Evolutionary conservation across 2,888 invertebrate genomes (phyloP).

Genomic region (Caenorhabditis plicata): DNA sequence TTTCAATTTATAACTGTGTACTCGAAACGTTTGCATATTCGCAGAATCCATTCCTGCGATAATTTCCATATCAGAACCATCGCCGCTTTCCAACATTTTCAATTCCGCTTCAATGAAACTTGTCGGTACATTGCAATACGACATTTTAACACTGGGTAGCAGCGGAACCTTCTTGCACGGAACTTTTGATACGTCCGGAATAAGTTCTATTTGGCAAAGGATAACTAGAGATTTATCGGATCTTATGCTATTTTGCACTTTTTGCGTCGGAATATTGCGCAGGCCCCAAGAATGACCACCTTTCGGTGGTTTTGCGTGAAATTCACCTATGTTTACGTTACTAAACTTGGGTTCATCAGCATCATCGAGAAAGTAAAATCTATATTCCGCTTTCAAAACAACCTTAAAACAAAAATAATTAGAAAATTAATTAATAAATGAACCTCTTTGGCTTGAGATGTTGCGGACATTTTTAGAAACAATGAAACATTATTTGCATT

Average conservation of each 20-base stretch:
- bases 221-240: conserved; percentile 63
- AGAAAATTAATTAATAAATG: not conserved
- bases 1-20: conserved; percentile 60
- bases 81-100: conserved; percentile 44
- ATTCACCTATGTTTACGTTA: conserved; percentile 66
- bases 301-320: conserved; percentile 65
- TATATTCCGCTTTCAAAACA: conserved; percentile 65
- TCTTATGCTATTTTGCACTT: conserved; percentile 58
- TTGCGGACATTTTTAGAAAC: conserved; percentile 65
- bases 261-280: conserved; percentile 63
- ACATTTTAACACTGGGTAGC: conserved; percentile 10
- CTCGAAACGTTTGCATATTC: conserved; percentile 43
- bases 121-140: conserved; percentile 9
- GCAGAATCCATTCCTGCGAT: conserved; percentile 30
- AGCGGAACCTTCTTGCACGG: conserved; percentile 39
- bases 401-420: conserved; percentile 39
- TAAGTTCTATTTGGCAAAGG: conserved; percentile 63
- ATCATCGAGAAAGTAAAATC: conserved; percentile 65
- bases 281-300: conserved; percentile 66
- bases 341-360: conserved; percentile 56
- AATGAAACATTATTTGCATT: conserved; percentile 63
- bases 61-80: conserved; percentile 58
- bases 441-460: conserved; percentile 57
- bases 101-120: conserved; percentile 35
- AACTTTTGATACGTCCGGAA: conserved; percentile 56